Evolutionary conservation across 2,797 vertebrate species (phyloP).

Genomic region (Periophthalmus magnuspinnatus): DNA sequence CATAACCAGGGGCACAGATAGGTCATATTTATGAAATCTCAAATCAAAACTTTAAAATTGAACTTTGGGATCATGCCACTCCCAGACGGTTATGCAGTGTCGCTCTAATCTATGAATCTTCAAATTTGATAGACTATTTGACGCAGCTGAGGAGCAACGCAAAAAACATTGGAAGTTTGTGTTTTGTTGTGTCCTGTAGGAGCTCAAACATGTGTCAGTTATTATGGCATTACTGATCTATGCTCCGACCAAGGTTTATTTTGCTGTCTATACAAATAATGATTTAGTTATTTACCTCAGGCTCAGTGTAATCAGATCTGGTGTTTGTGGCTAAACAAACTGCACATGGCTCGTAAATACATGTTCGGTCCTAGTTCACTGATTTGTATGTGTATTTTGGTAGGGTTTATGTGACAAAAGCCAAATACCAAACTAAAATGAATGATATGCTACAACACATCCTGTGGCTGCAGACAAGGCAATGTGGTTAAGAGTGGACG

Average conservation of each 20-base stretch:
- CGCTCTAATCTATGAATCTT: too few relatives aligned
- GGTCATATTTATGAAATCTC: too few relatives aligned
- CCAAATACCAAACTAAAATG: neutral
- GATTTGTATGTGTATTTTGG: neutral
- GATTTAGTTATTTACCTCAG: slow-evolving; percentile 11
- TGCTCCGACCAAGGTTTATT: neutral
- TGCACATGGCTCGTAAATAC: slow-evolving; percentile 1
- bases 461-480: too few relatives aligned
- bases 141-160: neutral
- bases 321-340: slow-evolving; percentile 4
- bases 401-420: neutral
- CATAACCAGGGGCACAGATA: too few relatives aligned
- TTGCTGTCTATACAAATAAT: slow-evolving; percentile 5
- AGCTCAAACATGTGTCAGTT: neutral
- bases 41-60: too few relatives aligned
- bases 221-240: neutral
- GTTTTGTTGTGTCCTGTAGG: neutral
- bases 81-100: too few relatives aligned
- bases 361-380: neutral
- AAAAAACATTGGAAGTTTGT: neutral
- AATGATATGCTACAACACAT: too few relatives aligned
- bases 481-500: too few relatives aligned
- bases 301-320: slow-evolving; percentile 1
- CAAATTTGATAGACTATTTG: neutral
- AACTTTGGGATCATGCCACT: too few relatives aligned